Conservation (phyloP, 2,888 invertebrate genomes). For the Pachycephus smyrnensis region DNA sequence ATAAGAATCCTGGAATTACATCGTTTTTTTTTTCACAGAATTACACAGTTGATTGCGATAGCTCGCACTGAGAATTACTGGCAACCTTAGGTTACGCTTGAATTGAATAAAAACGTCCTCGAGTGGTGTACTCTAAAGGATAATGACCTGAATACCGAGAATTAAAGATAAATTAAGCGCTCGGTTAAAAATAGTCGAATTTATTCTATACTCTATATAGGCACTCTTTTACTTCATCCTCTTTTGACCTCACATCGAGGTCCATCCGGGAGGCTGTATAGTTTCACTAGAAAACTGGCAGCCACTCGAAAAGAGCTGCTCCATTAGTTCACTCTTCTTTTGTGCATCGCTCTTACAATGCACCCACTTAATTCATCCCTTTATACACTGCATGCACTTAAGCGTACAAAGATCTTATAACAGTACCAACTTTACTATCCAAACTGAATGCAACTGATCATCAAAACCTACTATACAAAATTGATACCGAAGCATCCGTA, state of each 20-base stretch:
- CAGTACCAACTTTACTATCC: not conserved
- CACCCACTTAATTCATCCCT: conserved; percentile 2
- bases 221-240: not conserved
- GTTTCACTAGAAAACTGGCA: not conserved
- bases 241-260: not conserved
- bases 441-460: not conserved
- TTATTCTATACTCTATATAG: not conserved
- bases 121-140: conserved; percentile 3
- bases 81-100: not conserved
- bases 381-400: not conserved
- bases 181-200: conserved; percentile 30
- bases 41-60: not conserved
- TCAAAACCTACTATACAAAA: not conserved
- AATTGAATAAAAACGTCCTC: not conserved
- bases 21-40: not conserved
- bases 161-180: conserved; percentile 43
- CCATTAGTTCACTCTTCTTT: conserved; percentile 1
- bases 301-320: not conserved
- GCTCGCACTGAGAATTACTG: not conserved
- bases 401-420: not conserved
- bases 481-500: not conserved
- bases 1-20: not conserved
- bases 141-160: conserved; percentile 44
- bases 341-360: conserved; percentile 5
- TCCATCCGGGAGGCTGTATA: not conserved